Evolutionary conservation across 2,113 vertebrate species (phyloP).

Genomic region (Phaethornis superciliosus): DNA sequence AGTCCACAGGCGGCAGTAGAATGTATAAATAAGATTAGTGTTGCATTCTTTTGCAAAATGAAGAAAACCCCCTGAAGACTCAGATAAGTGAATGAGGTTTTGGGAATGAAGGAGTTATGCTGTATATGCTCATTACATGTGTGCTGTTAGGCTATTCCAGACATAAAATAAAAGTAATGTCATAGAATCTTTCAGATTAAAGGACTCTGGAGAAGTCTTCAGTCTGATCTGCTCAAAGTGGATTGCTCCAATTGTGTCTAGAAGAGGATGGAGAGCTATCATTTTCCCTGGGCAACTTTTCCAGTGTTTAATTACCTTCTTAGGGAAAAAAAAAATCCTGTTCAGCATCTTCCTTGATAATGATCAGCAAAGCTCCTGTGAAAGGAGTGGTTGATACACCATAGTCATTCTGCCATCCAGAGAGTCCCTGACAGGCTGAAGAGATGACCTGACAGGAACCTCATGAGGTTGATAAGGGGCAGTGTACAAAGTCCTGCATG

Average conservation of each 20-base stretch:
- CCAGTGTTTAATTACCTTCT: neutral
- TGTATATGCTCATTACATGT: neutral
- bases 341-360: too few species aligned
- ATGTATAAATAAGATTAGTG: neutral
- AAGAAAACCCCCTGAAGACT: neutral
- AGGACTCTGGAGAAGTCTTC: neutral
- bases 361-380: neutral
- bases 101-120: neutral
- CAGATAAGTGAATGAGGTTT: neutral
- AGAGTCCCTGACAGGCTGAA: neutral
- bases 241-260: neutral
- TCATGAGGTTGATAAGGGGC: neutral
- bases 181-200: neutral
- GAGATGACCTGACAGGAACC: neutral
- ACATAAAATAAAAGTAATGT: neutral
- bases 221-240: neutral
- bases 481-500: rapidly evolving
- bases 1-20: neutral
- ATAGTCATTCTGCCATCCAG: rapidly evolving
- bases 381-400: neutral
- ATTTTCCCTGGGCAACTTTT: neutral
- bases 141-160: neutral
- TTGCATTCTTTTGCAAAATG: neutral
- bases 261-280: neutral
- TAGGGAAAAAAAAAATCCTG: neutral